Evolutionary conservation across 2,888 invertebrate species (phyloP), one percentile per base, ranked within the genome.

Genomic region (Tipula confusa): DNA sequence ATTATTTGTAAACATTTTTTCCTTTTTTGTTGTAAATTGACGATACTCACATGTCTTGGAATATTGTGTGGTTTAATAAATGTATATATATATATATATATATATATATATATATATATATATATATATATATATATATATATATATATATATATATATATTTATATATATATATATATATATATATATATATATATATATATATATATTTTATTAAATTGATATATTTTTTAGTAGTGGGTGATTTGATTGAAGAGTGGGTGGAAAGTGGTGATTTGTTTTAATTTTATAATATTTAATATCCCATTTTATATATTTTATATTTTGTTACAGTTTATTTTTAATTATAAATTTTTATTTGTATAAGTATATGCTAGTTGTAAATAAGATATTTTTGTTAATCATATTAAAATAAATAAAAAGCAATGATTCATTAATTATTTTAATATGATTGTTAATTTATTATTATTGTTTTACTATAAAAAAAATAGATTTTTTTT

Each of bases 201-300:
- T n/a, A 64, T 64, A 64, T 64, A 64, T 64, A 64, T 64, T 64
- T 64, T 64, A 64, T 24, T 24, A 64, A 64, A 64, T 64, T 64
- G 18, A 64, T 64, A 64, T 64, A 33, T 64, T 43, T 43, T 64
- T 64, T 64, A 64, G 64, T 64, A 64, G 31, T 82, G 81, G 81
- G 33, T 82, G 81, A 82, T 64, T 64, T 64, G 33, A 79, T 29
- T 48, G 33, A 33, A 83, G 64, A 83, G 83, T 83, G 83, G 43
- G 29, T 38, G 64, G 43, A 79, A 79, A 83, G 83, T 80, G 79
- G 84, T 79, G 48, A 81, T 82, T 82, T 43, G 28, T 28, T 64
- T 83, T 83, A 33, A 31, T 48, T 83, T 83, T 38, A 36, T 64
- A 64, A 31, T 83, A 33, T 64, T 29, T 79, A 15, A 82, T 48